Conservation (phyloP, 2,888 invertebrate genomes). For the Aromia moschata region DNA sequence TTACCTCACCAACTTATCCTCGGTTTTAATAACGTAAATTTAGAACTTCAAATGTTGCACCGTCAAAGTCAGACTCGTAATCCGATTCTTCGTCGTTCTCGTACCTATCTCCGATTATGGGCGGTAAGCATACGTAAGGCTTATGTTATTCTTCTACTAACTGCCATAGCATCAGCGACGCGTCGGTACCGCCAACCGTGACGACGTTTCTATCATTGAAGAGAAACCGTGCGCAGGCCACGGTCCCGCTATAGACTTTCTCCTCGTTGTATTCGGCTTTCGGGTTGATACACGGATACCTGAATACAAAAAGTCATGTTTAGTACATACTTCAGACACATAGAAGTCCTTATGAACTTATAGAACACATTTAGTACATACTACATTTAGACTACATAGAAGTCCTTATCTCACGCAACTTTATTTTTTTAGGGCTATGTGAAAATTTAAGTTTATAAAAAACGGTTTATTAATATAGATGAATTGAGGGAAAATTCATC, state of each 20-base stretch:
- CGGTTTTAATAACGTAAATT: conserved; percentile 49
- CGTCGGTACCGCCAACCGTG: conserved; percentile 87
- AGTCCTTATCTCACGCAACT: too few species aligned
- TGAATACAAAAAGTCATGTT: too few species aligned
- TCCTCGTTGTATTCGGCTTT: conserved; percentile 89
- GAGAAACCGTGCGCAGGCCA: conserved; percentile 83
- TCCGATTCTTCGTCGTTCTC: conserved; percentile 48
- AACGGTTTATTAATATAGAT: too few species aligned
- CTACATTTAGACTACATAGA: too few species aligned
- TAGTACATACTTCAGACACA: too few species aligned
- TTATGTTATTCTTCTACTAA: conserved; percentile 78
- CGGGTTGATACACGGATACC: conserved; percentile 86
- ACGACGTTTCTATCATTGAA: conserved; percentile 87
- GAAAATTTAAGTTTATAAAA: too few species aligned
- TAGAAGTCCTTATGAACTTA: too few species aligned
- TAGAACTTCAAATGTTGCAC: conserved; percentile 57
- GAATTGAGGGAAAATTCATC: too few species aligned
- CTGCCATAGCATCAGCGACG: conserved; percentile 92
- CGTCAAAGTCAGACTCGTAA: conserved; percentile 55
- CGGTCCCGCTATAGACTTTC: conserved; percentile 85
- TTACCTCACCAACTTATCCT: too few species aligned
- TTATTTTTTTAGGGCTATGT: too few species aligned
- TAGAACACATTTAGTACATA: too few species aligned
- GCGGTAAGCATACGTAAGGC: conserved; percentile 45
- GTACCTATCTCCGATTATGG: conserved; percentile 33